These are phyloP conservation scores for Digitonthophagus gazella DNA, from an alignment of 2,888 invertebrate species.

Conservation along the genomic window DNA sequence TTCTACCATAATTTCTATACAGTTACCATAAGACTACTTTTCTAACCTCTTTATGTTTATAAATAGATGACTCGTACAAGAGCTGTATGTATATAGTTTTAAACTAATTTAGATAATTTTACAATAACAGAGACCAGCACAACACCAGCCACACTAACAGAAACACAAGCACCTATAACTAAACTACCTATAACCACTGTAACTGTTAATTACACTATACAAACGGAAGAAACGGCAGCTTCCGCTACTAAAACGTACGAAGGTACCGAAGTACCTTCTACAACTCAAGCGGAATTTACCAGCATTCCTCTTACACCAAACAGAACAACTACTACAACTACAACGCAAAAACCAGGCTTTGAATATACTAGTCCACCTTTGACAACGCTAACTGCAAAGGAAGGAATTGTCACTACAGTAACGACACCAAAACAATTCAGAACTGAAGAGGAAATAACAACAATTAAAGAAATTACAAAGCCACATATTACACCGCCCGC, in stretches of 20 bases:
- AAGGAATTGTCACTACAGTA: not conserved
- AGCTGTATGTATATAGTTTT: conserved; percentile 5
- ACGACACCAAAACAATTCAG: not conserved
- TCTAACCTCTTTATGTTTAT: not conserved
- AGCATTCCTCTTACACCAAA: conserved; percentile 21
- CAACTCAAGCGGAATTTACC: conserved; percentile 15
- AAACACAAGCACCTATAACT: conserved; percentile 42
- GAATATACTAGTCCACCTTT: conserved; percentile 24
- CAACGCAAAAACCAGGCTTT: conserved; percentile 21
- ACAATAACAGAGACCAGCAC: conserved; percentile 51
- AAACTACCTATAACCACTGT: conserved; percentile 31
- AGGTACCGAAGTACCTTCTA: not conserved
- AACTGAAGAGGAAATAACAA: not conserved
- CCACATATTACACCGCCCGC: not conserved
- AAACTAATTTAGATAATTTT: conserved; percentile 39
- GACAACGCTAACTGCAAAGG: not conserved
- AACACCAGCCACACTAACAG: conserved; percentile 51
- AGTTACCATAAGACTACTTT: not conserved
- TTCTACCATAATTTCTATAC: not conserved
- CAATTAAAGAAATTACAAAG: not conserved
- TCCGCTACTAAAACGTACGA: not conserved
- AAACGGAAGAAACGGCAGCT: conserved; percentile 3
- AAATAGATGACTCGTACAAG: not conserved
- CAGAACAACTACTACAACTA: conserved; percentile 20
- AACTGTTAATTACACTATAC: conserved; percentile 27